Base-by-base conservation (phyloP, 2,113 vertebrate genomes). In the Pelecanoides urinatrix region DNA sequence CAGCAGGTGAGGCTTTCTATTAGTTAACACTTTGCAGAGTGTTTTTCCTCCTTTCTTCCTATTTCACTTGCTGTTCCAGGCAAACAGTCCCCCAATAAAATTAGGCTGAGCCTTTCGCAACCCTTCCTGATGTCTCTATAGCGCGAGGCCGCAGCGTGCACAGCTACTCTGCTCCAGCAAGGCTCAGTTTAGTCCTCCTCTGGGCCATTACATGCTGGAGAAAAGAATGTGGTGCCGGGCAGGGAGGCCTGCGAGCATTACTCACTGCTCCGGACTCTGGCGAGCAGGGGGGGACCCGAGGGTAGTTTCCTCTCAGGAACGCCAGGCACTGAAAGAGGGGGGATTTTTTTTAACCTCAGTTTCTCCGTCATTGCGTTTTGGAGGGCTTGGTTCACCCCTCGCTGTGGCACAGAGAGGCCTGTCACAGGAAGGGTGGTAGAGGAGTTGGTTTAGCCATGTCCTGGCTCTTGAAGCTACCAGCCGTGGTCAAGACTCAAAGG, bases 191-290 rank as follows among this genome's bases (percentile, higher is more conserved):
- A 96, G 95, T 61, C 71, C 80, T 96, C 92, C 89, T 97, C 72
- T 97, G 96, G 95, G 94, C 73, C 95, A 95, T 96, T 95, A 95
- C 94, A 88, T 96, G 91, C 86, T 95, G 87, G 81, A 94, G 97
- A 95, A 96, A 97, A 94, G 89, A 94, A 92, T 90, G 92, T 44
- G 71, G 55, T 52, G 84, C 71, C 0, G 71, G 74, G 91, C 89
- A 94, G 84, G 63, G 96, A 94, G 88, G 71, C 71, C 92, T 92
- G 52, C 0, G 11, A 94, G 89, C 74, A 73, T 94, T 97, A 92
- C 92, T 95, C 95, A 94, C 86, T 84, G 76, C 91, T 96, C 92
- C 70, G 32, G 0, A 7, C 53, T 88, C 70, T 2, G 0, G 36
- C 0, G 0, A 89, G 68, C 66, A 40, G 1, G 2, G 75, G 96